These are phyloP conservation scores for Andrena marginata DNA, from an alignment of 2,888 invertebrate species.

Conservation along the genomic window DNA sequence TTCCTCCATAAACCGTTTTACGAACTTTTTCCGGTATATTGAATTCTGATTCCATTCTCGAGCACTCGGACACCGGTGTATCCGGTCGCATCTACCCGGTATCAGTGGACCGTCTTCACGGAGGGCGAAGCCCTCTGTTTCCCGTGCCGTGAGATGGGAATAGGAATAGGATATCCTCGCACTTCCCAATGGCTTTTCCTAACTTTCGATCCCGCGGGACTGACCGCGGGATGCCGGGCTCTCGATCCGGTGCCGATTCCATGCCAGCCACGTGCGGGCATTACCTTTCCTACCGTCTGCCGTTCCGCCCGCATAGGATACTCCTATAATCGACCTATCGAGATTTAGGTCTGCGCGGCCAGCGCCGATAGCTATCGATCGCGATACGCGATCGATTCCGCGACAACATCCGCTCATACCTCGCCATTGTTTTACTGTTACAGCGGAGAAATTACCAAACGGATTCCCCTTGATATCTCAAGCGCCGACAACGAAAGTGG, in stretches of 20 bases:
- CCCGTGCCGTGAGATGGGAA: slow-evolving; percentile 46
- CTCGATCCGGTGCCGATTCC: slow-evolving; percentile 35
- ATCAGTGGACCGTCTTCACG: slow-evolving; percentile 67
- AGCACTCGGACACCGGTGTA: slow-evolving; percentile 48
- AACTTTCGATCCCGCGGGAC: slow-evolving; percentile 77
- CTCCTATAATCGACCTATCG: slow-evolving; percentile 60
- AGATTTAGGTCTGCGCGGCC: slow-evolving; percentile 13
- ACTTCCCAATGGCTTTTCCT: slow-evolving; percentile 74
- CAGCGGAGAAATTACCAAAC: slow-evolving; percentile 94
- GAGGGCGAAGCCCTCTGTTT: slow-evolving; percentile 64
- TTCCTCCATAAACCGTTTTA: slow-evolving; percentile 57
- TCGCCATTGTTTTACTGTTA: slow-evolving; percentile 74
- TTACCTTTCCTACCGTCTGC: slow-evolving; percentile 8
- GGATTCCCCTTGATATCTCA: slow-evolving; percentile 97
- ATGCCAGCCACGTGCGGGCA: slow-evolving; percentile 23
- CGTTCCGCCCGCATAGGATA: slow-evolving; percentile 19
- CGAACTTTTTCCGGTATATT: slow-evolving; percentile 73
- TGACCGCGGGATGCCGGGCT: slow-evolving; percentile 55
- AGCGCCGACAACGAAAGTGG: slow-evolving; percentile 96
- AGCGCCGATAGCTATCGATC: background rate
- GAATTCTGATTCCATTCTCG: slow-evolving; percentile 75
- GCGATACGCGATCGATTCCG: background rate
- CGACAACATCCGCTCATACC: background rate
- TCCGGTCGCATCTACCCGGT: slow-evolving; percentile 69
- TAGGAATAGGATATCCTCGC: slow-evolving; percentile 69